Conservation (phyloP, 2,888 invertebrate species). For the Microchrysa polita region DNA sequence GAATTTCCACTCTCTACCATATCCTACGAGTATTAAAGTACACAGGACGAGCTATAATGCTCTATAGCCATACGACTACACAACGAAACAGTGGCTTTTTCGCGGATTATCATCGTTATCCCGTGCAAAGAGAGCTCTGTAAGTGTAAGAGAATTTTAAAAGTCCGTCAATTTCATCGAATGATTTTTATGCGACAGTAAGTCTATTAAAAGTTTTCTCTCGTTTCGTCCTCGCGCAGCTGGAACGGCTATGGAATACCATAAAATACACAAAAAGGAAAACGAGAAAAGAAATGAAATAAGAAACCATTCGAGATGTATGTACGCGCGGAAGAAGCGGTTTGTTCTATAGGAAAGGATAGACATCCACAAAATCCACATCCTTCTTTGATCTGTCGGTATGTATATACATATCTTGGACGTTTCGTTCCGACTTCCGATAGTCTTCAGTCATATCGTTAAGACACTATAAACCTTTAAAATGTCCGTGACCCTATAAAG, state of each 20-base stretch:
- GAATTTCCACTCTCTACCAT: constrained; percentile 3
- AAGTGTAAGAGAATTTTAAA: constrained; percentile 18
- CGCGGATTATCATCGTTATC: neutral
- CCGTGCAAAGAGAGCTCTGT: no score
- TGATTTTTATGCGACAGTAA: constrained; percentile 32
- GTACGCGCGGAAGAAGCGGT: neutral
- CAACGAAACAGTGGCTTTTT: neutral
- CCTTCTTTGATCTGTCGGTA: constrained; percentile 21
- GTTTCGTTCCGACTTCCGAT: neutral
- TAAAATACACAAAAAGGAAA: neutral
- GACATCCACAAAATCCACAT: constrained; percentile 13
- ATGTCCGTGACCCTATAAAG: constrained; percentile 36
- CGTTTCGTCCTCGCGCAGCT: neutral
- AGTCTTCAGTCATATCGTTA: constrained; percentile 29
- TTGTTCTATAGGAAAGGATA: neutral
- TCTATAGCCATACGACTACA: neutral
- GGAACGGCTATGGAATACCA: constrained; percentile 4
- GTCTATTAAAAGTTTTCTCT: constrained; percentile 37
- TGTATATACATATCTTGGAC: no score
- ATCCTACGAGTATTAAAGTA: neutral
- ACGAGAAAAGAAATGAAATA: neutral
- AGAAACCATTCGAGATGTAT: neutral
- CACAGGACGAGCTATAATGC: neutral
- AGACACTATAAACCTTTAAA: constrained; percentile 21
- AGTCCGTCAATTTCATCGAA: constrained; percentile 37